Evolutionary conservation across 2,797 vertebrate species (phyloP), one percentile per base, ranked within the genome.

Genomic region (Moxostoma hubbsi): DNA sequence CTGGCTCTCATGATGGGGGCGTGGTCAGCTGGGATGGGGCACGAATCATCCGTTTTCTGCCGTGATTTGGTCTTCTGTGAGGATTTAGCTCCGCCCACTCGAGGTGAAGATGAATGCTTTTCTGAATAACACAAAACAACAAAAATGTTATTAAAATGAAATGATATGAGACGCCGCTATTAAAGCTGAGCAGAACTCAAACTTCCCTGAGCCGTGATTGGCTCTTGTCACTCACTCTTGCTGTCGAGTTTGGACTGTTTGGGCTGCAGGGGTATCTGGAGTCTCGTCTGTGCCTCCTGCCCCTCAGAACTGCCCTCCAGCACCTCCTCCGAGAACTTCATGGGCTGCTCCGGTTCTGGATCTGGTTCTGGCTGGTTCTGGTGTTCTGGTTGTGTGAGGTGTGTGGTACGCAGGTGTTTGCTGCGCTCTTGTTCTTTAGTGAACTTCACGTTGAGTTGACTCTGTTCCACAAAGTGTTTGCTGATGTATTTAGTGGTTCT

Each of bases 401-500:
- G 59, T 7, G 76, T 15, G 10, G 75, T 61, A 36, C 90, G 92
- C 58, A 99, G 81, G 36, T 94, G 91, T 85, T 96, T 93, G 8
- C 92, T 94, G 24, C 96, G 93, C 7, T 98, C 96, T 79, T 95
- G 95, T 88, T 99, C 98, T 75, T 95, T 93, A 9, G 93, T 93
- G 36, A 97, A 96, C 84, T 95, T 92, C 8, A 93, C 94, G 81
- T 95, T 95, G 11, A 96, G 90, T 85, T 97, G 90, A 0, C 96
- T 98, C 81, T 93, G 91, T 66, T 95, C 94, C 0, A 95, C 97
- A 80, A 91, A 98, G 76, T 90, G 92, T 58, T 96, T 95, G 2
- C 97, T 95, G 82, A 99, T 92, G 61, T 92, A 99, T 82, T 96
- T 98, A 9, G 96, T 98, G 0, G 95, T 98, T 78, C 98, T 93